A percentile compares a stretch with the other conserved stretches of the same genome.
Evolutionary conservation across 2,797 vertebrate genomes (phyloP).

Genomic region (Thunnus albacares): DNA sequence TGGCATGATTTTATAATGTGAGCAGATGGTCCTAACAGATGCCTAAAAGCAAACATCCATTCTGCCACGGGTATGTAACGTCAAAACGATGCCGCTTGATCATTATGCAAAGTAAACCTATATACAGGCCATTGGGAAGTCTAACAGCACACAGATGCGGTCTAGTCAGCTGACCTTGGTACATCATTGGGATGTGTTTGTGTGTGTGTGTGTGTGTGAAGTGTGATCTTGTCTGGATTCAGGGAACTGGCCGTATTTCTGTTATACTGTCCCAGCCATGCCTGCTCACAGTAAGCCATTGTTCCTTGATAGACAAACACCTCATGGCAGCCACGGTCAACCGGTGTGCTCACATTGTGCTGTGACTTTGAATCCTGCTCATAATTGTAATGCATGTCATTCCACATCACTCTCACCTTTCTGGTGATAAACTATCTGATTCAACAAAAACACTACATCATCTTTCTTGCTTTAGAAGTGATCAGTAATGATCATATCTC

Average conservation of each 20-base stretch:
- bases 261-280: conserved; percentile 38
- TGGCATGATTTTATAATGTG: conserved; percentile 41
- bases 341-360: conserved; percentile 11
- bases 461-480: not conserved
- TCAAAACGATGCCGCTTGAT: conserved; percentile 34
- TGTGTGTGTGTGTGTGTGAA: conserved; percentile 24
- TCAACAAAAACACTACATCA: not conserved
- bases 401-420: not conserved
- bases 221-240: conserved; percentile 50
- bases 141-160: conserved; percentile 53
- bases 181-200: conserved; percentile 37
- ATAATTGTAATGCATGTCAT: conserved; percentile 4
- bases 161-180: conserved; percentile 69
- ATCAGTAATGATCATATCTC: not conserved
- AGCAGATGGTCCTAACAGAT: conserved; percentile 70
- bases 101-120: conserved; percentile 40
- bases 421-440: not conserved
- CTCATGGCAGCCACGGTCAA: conserved; percentile 14
- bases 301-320: conserved; percentile 44
- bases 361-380: conserved; percentile 36
- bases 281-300: conserved; percentile 63
- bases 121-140: conserved; percentile 30
- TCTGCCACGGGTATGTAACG: conserved; percentile 39
- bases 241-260: conserved; percentile 62
- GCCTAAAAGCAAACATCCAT: conserved; percentile 59